Evolutionary conservation across 2,113 vertebrate genomes (phyloP), one percentile per base, ranked within the genome.

Genomic region (Hippocampus zosterae): DNA sequence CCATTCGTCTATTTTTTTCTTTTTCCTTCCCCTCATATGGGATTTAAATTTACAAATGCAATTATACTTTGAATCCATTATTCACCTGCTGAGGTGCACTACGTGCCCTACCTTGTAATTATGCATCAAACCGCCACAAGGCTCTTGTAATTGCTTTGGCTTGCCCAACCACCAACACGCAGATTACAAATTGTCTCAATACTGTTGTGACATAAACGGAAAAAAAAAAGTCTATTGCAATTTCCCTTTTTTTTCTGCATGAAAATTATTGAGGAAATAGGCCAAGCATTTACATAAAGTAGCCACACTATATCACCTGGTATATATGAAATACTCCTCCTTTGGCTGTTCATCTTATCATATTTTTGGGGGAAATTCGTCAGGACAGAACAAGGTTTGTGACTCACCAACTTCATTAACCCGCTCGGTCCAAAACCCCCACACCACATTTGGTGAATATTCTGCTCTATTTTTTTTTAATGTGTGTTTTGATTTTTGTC

Each of bases 11-110:
- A 50, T 52, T 65, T 78, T 75, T 86, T 80, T 68, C 65, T 73
- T 79, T 67, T 42, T 16, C 12, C n/a, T 19, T 44, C 62, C 62
- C 12, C 42, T 65, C 42, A 46, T 48, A 46, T 10, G 79, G 68
- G 71, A 79, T 90, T 91, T 91, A 80, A 92, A 92, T 92, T 90
- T 91, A 90, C 87, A 91, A 91, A 93, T 93, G 92, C 89, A 93
- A 93, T 93, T 90, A 92, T 77, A 79, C 48, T 60, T 82, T 68
- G 42, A 65, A 72, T 92, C 76, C 79, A 90, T 92, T 89, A 91
- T 92, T 90, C 89, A 93, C 73, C 56, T 72, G 52, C 63, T 46
- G 64, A 70, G 77, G 82, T 68, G 78, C 76, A 81, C 65, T 12
- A 67, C 77, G 77, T 86, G 71, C 82, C 74, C 62, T 70, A 68